phyloP scores from a whole-genome alignment of 2,888 invertebrate species.

The Pollenia angustigena region DNA sequence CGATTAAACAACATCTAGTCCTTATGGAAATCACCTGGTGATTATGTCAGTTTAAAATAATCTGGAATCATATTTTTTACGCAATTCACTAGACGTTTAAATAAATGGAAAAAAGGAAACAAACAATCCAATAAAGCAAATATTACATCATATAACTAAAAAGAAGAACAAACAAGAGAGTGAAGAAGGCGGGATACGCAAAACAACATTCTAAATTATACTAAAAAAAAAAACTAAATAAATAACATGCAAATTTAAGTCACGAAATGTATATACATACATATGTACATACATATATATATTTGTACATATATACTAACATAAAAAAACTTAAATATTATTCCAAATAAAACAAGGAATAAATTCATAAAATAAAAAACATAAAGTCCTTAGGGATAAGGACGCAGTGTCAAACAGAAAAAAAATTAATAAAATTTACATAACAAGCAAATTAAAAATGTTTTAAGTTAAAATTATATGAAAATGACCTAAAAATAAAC shows the following conservation, averaged over 20 bases:
- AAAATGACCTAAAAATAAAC: too few species aligned
- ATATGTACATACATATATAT: background rate
- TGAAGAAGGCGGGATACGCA: constrained; percentile 35
- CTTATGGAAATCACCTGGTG: background rate
- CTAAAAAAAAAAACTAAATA: constrained; percentile 32
- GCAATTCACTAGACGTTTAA: background rate
- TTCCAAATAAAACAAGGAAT: too few species aligned
- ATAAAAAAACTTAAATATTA: too few species aligned
- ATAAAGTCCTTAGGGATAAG: too few species aligned
- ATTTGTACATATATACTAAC: too few species aligned
- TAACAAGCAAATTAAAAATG: too few species aligned
- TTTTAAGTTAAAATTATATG: too few species aligned
- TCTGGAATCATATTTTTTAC: background rate
- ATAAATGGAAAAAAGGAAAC: background rate
- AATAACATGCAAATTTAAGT: constrained; percentile 41
- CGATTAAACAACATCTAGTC: background rate
- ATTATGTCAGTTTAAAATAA: background rate
- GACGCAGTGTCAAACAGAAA: too few species aligned
- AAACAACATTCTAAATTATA: constrained; percentile 55
- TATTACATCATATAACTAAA: constrained; percentile 46
- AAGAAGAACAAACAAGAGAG: background rate
- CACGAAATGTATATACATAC: constrained; percentile 26
- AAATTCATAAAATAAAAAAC: too few species aligned
- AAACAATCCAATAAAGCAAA: background rate
- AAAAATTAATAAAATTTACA: too few species aligned